Base-by-base conservation (phyloP, 2,797 vertebrate species). In the Geotrypetes seraphini region DNA sequence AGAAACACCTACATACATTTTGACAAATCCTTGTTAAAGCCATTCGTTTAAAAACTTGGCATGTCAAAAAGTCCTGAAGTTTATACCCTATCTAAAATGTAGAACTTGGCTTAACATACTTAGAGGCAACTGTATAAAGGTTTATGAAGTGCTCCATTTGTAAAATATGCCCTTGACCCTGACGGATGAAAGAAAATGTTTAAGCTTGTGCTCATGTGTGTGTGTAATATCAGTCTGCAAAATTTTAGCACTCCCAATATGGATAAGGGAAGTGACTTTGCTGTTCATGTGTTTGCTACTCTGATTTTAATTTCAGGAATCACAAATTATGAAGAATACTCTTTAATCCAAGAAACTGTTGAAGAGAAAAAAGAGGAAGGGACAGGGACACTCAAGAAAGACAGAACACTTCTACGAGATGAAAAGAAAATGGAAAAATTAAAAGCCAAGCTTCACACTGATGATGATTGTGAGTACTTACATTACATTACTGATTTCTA, bases 251-350 rank as follows among this genome's bases (percentile, higher is more conserved):
- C 34, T 22, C 9, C 20, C 26, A 9, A 46, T 51, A 38, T 10
- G 14, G 35, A 27, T 4, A n/a, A 11, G 28, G 16, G 15, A 21
- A 43, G 38, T 54, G 12, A 14, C 6, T 2, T 8, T n/a, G 9
- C 14, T n/a, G n/a, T 7, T 10, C 17, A 31, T 7, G n/a, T 14
- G 10, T 6, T n/a, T 12, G 16, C 2, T n/a, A 11, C 7, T 20
- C 6, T 12, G 16, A 41, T 47, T 52, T 5, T 41, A 29, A 36
- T 80, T 78, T 38, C 68, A 99, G 96, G 96, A 64, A 99, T 99
- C 67, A 99, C 96, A n/a, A 99, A 99, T 80, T 99, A 99, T 34
- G 96, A 99, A 75, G 96, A 99, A 63, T 98, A 98, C 64, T 99
- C 96, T 16, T 83, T 99, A 71, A 98, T 98, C 57, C 95, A 96